These are phyloP conservation scores for Calliphora vomitoria DNA, from an alignment of 2,888 invertebrate species.

Conservation along the genomic window DNA sequence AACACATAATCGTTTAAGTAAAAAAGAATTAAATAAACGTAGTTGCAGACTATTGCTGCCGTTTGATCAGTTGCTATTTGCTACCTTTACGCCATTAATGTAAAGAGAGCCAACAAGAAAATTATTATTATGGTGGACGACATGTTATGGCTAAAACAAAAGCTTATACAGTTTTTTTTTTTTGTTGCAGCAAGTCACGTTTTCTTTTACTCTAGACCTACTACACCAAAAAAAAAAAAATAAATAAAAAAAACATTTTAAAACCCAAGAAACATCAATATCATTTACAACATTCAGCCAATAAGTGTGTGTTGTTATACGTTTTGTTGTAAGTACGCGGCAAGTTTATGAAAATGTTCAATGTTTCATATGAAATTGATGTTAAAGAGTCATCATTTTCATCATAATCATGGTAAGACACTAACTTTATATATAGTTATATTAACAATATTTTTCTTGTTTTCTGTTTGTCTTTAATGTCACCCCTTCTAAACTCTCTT, in stretches of 20 bases:
- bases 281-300: slow-evolving; percentile 24
- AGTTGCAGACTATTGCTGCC: slow-evolving; percentile 65
- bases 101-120: slow-evolving; percentile 36
- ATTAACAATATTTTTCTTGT: slow-evolving; percentile 15
- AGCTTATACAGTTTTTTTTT: slow-evolving; percentile 48
- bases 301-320: slow-evolving; percentile 11
- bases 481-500: neutral
- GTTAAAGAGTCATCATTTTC: slow-evolving; percentile 66
- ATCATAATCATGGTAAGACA: slow-evolving; percentile 53
- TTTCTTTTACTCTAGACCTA: slow-evolving; percentile 45
- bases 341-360: slow-evolving; percentile 57
- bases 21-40: slow-evolving; percentile 48
- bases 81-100: slow-evolving; percentile 74
- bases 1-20: slow-evolving; percentile 62
- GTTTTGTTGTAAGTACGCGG: slow-evolving; percentile 17
- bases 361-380: slow-evolving; percentile 71
- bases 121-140: slow-evolving; percentile 72
- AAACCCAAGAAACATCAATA: slow-evolving; percentile 26
- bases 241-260: slow-evolving; percentile 18
- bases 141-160: slow-evolving; percentile 66
- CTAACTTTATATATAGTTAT: neutral
- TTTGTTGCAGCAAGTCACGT: slow-evolving; percentile 66
- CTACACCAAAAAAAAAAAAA: neutral
- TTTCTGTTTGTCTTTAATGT: slow-evolving; percentile 9
- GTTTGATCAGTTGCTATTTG: slow-evolving; percentile 63